Conservation (phyloP, 2,888 invertebrate species). For the Chromoteleia sp. region DNA sequence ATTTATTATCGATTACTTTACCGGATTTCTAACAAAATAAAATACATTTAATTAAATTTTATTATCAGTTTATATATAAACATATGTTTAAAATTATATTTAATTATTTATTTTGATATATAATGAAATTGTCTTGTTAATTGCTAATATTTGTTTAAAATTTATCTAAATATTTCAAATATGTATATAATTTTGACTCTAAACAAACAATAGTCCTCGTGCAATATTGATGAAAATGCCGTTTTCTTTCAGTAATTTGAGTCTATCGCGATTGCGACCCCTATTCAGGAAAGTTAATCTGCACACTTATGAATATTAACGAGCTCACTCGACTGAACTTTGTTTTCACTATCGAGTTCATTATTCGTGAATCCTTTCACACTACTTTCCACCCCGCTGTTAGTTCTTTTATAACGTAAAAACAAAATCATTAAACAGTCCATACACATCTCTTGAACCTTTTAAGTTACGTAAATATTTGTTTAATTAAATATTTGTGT, state of each 20-base stretch:
- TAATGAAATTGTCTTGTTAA: no score
- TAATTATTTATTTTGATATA: no score
- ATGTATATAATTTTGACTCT: no score
- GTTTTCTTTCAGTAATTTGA: conserved; percentile 25
- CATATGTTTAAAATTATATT: no score
- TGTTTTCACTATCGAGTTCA: conserved; percentile 62
- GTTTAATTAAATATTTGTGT: no score
- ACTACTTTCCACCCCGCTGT: conserved; percentile 52
- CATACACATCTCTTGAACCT: background rate
- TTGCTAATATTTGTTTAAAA: no score
- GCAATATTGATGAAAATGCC: conserved; percentile 5
- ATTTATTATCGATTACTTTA: no score
- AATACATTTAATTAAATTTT: no score
- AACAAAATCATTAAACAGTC: conserved; percentile 14
- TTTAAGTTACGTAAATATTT: background rate
- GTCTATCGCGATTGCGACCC: conserved; percentile 37
- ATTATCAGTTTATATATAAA: no score
- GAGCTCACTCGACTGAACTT: conserved; percentile 56
- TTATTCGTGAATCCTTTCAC: conserved; percentile 56
- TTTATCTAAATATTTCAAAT: no score
- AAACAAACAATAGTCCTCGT: background rate
- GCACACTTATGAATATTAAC: conserved; percentile 63
- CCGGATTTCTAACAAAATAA: no score
- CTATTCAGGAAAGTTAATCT: conserved; percentile 51
- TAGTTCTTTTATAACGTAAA: conserved; percentile 17